Conservation (phyloP, 23 tunicate genomes). For the Phallusia fumigata region DNA sequence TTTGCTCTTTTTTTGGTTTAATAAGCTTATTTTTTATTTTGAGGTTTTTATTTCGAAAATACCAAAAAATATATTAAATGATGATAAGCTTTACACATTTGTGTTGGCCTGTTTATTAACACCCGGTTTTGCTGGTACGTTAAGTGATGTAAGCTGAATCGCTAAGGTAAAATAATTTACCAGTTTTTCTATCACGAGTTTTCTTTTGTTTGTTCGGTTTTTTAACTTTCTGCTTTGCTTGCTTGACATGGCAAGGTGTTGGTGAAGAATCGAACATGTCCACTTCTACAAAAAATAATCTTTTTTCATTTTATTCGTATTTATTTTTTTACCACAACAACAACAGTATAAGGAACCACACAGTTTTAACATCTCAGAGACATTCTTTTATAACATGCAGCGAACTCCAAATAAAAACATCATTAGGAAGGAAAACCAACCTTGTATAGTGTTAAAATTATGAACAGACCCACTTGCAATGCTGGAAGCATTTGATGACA, state of each 20-base stretch:
- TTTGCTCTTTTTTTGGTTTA: no score
- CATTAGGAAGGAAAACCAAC: background rate
- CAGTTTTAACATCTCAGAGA: background rate
- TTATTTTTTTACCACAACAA: background rate
- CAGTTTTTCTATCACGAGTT: background rate
- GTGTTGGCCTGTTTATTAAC: no score
- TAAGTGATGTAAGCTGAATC: no score
- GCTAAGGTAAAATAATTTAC: background rate
- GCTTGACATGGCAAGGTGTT: background rate
- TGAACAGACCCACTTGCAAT: background rate
- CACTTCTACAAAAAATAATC: background rate
- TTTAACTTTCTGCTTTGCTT: background rate
- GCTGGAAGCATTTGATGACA: background rate
- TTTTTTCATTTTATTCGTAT: background rate
- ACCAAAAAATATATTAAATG: no score
- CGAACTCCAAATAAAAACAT: background rate
- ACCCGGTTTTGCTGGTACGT: no score
- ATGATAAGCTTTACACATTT: no score
- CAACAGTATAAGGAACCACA: background rate
- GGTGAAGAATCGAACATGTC: background rate
- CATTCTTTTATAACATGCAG: no score
- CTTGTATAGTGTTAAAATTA: background rate
- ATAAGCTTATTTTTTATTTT: no score
- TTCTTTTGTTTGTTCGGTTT: slow-evolving; percentile 1
- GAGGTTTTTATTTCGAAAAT: no score